These are phyloP conservation scores for Rhyacophila brunnea DNA, from an alignment of 1,140 invertebrate species.

Conservation along the genomic window DNA sequence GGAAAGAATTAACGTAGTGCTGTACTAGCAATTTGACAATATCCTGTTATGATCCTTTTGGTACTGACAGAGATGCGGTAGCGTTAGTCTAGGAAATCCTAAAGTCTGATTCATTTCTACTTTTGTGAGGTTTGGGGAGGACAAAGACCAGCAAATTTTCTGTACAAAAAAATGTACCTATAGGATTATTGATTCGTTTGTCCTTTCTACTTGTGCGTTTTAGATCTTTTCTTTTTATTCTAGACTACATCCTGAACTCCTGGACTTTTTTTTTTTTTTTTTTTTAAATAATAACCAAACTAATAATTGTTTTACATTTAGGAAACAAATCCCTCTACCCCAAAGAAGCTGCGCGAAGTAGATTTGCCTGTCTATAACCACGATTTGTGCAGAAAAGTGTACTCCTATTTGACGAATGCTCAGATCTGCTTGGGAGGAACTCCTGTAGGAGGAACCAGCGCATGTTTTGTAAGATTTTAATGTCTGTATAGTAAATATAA, in stretches of 20 bases:
- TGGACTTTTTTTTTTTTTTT: neutral
- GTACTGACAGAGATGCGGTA: no score
- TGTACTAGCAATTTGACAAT: no score
- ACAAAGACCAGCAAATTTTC: no score
- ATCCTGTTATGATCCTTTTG: no score
- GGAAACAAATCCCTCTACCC: slow-evolving; percentile 1
- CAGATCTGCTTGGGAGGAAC: slow-evolving; percentile 33
- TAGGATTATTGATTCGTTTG: neutral
- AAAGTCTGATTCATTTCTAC: no score
- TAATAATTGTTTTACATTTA: neutral
- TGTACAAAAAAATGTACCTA: no score
- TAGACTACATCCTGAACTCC: no score
- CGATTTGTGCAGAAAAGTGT: slow-evolving; percentile 11
- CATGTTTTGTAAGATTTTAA: slow-evolving; percentile 30
- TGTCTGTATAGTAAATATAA: no score
- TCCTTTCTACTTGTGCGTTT: neutral
- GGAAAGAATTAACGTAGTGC: no score
- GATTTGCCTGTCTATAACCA: slow-evolving; percentile 26
- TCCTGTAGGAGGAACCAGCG: slow-evolving; percentile 21
- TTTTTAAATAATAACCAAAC: slow-evolving; percentile 1
- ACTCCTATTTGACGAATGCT: slow-evolving; percentile 23
- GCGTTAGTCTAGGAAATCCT: no score
- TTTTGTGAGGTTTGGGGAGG: no score
- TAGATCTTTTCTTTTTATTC: neutral
- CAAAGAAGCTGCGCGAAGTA: slow-evolving; percentile 22